phyloP scores from a whole-genome alignment of 1,140 invertebrate genomes.

The Epicauta chinensis region DNA sequence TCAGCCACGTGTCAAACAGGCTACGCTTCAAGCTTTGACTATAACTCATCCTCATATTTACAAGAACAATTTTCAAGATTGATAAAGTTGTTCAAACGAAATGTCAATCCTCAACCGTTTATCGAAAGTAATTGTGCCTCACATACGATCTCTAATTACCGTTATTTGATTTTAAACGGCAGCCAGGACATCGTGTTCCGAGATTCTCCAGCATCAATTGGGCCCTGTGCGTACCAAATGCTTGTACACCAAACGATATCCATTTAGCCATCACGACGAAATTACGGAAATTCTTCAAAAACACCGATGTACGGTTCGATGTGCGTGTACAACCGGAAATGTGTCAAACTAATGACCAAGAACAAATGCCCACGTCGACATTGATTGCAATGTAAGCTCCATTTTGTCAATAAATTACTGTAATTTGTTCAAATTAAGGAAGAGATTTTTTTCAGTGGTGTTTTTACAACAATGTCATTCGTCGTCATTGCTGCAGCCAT shows the following conservation, averaged over 20 bases:
- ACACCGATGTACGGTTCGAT: constrained; percentile 46
- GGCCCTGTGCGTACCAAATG: constrained; percentile 55
- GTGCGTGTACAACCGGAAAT: constrained; percentile 51
- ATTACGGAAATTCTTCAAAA: constrained; percentile 26
- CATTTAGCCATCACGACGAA: constrained; percentile 43
- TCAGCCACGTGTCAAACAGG: too few species aligned
- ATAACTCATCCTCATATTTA: too few species aligned
- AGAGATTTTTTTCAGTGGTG: constrained; percentile 24
- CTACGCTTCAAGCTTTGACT: too few species aligned
- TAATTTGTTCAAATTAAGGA: neutral
- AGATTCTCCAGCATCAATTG: constrained; percentile 55
- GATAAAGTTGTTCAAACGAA: too few species aligned
- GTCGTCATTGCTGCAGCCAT: constrained; percentile 28
- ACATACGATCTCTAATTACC: too few species aligned
- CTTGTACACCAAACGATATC: constrained; percentile 51
- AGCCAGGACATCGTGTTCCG: constrained; percentile 59
- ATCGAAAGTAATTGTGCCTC: too few species aligned
- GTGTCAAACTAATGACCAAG: constrained; percentile 45
- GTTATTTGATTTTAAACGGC: constrained; percentile 2
- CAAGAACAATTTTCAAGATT: too few species aligned
- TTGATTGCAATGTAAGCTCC: constrained; percentile 45
- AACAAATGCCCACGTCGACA: constrained; percentile 39
- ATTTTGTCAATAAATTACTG: neutral
- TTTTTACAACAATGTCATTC: constrained; percentile 28
- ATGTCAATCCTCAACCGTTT: too few species aligned